Evolutionary conservation across 2,113 vertebrate genomes (phyloP).

Genomic region (Nestor notabilis): DNA sequence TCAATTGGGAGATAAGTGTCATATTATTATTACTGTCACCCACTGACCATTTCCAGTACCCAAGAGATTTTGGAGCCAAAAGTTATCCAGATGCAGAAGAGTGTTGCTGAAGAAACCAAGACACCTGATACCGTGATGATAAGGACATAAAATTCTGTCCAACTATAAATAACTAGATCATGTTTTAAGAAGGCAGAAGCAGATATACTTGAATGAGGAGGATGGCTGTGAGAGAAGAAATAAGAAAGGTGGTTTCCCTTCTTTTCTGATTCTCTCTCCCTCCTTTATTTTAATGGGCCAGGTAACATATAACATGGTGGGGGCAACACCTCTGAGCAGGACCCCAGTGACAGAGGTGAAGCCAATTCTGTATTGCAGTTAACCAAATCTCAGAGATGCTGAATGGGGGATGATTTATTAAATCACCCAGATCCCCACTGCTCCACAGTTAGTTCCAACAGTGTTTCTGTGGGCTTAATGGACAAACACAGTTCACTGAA

Average conservation of each 20-base stretch:
- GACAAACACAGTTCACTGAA: slow-evolving; percentile 38
- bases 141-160: not conserved
- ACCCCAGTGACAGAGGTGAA: not conserved
- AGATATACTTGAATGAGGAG: not conserved
- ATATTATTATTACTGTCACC: not conserved
- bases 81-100: not conserved
- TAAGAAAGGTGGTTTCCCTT: not conserved
- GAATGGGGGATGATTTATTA: not conserved
- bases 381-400: not conserved
- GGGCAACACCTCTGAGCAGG: not conserved
- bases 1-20: not conserved
- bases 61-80: not conserved
- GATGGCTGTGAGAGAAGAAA: not conserved
- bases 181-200: not conserved
- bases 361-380: rapidly evolving
- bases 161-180: not conserved
- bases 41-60: not conserved
- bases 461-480: not conserved
- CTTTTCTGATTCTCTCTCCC: not conserved
- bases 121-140: not conserved
- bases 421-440: not conserved
- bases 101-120: not conserved
- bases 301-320: rapidly evolving
- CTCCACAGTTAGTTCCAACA: not conserved
- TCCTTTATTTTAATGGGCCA: not conserved